Base-by-base conservation (phyloP, 2,888 invertebrate genomes). In the Pseudococcus viburni region DNA sequence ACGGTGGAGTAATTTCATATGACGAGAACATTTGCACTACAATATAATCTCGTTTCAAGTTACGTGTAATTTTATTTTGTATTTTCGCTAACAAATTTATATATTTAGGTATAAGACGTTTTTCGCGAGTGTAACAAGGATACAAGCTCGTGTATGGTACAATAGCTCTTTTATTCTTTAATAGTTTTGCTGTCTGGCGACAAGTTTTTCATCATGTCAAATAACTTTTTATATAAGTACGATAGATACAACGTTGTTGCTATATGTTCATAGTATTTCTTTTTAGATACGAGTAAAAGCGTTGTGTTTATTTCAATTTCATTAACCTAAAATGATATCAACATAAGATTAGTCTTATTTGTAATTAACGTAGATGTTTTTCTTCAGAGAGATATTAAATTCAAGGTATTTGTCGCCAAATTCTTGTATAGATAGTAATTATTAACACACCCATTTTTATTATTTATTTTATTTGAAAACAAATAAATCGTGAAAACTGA, bases 41-140 rank as follows among this genome's bases (percentile, higher is more conserved):
- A 9, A 64, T 64, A 64, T 64, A 64, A 64, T 59, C 59, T 59
- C 19, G 19, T 59, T 59, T 8, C 19, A 8, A 59, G 22, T 59
- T 19, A 22, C 1, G 22, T 64, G 64, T 22, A 64, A 64, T 64
- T 64, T 22, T 64, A 22, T 22, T 19, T 64, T 64, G 64, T 64
- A 64, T 64, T 64, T 64, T 64, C 64, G 15, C 64, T 22, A 64
- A 64, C 19, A 64, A 64, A 64, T 64, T 64, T 19, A 64, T 22
- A 64, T 22, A 64, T 22, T 22, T 64, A 64, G 9, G 64, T 22
- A 22, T 64, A 9, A 22, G 19, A 64, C 22, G 19, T 64, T 64
- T 64, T 64, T 19, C 26, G 7, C 64, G 9, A 11, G 22, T 15
- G 22, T n/a, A n/a, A 59, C n/a, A 59, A 59, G 15, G 59, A 64